Evolutionary conservation across 1,140 invertebrate species (phyloP).

Genomic region (Platyura marginata): DNA sequence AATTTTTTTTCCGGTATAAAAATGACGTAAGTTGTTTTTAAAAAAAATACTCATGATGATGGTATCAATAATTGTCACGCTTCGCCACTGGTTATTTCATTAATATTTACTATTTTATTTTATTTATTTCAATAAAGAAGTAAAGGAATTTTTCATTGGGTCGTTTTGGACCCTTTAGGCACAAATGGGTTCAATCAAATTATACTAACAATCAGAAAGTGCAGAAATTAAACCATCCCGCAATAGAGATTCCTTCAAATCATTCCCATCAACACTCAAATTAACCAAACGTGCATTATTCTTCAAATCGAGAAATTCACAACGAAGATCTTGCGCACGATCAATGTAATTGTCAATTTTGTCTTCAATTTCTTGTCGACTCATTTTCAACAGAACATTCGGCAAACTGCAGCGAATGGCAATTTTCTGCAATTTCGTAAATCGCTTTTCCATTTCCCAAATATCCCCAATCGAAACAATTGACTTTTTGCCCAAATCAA

Average conservation of each 20-base stretch:
- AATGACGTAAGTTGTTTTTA: too few relatives aligned
- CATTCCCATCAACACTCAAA: constrained; percentile 13
- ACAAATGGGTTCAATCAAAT: too few relatives aligned
- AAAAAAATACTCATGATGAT: too few relatives aligned
- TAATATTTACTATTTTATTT: too few relatives aligned
- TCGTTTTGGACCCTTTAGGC: too few relatives aligned
- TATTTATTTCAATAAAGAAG: too few relatives aligned
- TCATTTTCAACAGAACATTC: constrained; percentile 32
- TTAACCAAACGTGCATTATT: constrained; percentile 9
- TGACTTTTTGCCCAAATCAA: constrained; percentile 56
- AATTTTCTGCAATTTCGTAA: constrained; percentile 46
- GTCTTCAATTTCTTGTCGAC: constrained; percentile 27
- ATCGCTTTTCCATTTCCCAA: constrained; percentile 42
- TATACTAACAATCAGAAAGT: constrained; percentile 12
- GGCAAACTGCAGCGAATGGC: constrained; percentile 42
- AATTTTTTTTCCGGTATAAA: too few relatives aligned
- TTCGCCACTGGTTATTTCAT: too few relatives aligned
- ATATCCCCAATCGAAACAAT: constrained; percentile 36
- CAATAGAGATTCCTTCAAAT: constrained; percentile 12
- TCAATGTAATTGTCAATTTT: constrained; percentile 30
- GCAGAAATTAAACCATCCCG: constrained; percentile 13
- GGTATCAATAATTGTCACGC: too few relatives aligned
- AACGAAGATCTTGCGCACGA: constrained; percentile 12
- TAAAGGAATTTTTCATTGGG: too few relatives aligned
- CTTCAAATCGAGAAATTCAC: constrained; percentile 12